Base-by-base conservation (phyloP, 2,888 invertebrate species). In the Dorcus parallelipipedus region DNA sequence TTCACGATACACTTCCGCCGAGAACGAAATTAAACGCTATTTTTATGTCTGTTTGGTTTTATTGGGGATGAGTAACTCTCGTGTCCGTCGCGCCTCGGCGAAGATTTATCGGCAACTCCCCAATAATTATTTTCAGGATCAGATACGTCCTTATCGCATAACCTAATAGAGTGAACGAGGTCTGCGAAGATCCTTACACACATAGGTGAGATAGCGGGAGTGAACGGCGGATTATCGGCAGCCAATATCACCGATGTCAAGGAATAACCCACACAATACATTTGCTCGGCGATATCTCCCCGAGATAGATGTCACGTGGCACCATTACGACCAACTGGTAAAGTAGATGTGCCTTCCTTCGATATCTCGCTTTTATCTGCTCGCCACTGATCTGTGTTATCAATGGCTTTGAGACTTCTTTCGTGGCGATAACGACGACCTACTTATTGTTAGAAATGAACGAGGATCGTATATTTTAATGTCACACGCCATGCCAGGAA, bases 201-300 rank as follows among this genome's bases (percentile, higher is more conserved):
- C 57, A 58, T 54, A 62, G 48, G 50, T 58, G 56, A 56, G 60
- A 61, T 60, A 64, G 59, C 56, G 59, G 26, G 55, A 56, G 56
- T 60, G 60, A 64, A 61, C 56, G 58, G 51, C 60, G 61, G 59
- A 64, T 64, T 62, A 64, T 64, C 64, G 55, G 56, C 59, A 62
- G 61, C 62, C 64, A 62, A 64, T 64, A 64, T 64, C 62, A 58
- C 59, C 55, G 52, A 52, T 59, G 59, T 59, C 59, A 52, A 54
- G 54, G 62, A 54, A 58, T 58, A 62, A 60, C 58, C 55, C 55
- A 55, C 56, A 60, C 62, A 62, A 62, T 62, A 58, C 58, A 60
- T 58, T 62, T 55, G 54, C 48, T 56, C 52, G 26, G 14, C 33
- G 62, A 62, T 62, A 62, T 62, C 53, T 38, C 43, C 40, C 38